Percentiles rank a stretch among this genome's conserved stretches.
phyloP scores from a whole-genome alignment of 2,113 vertebrate genomes.

The Otocyon megalotis region DNA sequence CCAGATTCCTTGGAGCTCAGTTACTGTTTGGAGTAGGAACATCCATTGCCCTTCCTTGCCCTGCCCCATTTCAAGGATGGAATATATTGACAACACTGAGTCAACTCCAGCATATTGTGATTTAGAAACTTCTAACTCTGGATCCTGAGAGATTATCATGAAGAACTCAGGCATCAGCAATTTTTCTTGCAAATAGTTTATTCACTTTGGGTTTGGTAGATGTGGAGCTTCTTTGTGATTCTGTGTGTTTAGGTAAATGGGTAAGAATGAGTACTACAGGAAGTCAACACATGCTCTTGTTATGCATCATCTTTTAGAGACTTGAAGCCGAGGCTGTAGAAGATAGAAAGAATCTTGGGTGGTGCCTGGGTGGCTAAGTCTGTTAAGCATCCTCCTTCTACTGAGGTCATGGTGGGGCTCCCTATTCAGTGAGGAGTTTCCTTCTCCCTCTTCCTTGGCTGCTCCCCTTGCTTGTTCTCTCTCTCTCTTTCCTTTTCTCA shows the following conservation, averaged over 20 bases:
- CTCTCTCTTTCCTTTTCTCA: too few species aligned
- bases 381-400: too few species aligned
- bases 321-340: not conserved
- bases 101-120: too few species aligned
- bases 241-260: not conserved
- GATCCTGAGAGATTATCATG: not conserved
- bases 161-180: not conserved
- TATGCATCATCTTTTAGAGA: not conserved
- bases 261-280: not conserved
- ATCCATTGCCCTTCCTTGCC: rapidly evolving
- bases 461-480: too few species aligned
- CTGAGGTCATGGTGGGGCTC: too few species aligned
- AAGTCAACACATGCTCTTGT: not conserved
- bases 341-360: not conserved
- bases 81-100: not conserved
- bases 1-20: not conserved
- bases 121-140: not conserved
- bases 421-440: too few species aligned
- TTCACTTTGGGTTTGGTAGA: not conserved
- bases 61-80: not conserved
- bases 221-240: not conserved
- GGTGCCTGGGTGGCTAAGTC: too few species aligned
- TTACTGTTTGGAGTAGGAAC: not conserved
- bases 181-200: not conserved
- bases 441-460: too few species aligned